Base-by-base conservation (phyloP, 2,888 invertebrate species). In the Apoderus coryli region DNA sequence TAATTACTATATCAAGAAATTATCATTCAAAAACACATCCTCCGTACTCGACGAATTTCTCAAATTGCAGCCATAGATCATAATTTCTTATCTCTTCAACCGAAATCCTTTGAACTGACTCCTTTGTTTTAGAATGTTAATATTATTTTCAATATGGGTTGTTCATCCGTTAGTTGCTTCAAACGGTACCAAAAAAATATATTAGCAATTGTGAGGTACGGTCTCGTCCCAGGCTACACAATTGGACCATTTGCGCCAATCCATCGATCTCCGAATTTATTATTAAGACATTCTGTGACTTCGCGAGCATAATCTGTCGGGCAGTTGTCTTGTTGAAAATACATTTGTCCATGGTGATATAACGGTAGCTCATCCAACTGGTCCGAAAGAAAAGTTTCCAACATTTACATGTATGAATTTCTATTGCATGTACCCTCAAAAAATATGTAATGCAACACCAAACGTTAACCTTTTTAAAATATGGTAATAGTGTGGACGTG, bases 51-150 rank as follows among this genome's bases (percentile, higher is more conserved):
- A 19, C 19, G 6, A 6, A 19, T 19, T 19, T 19, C 19, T 19
- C 19, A 19, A 19, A 19, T 19, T 19, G 19, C 19, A 6, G 6
- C n/a, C 19, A 7, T 7, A 19, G 19, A n/a, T 19, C 19, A 19
- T 19, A 19, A 19, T 19, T 19, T 19, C 19, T 19, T 19, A 19
- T 19, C 19, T 19, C 19, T n/a, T 19, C 19, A 19, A 19, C 7
- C 7, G 19, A 19, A 19, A 19, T 19, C 19, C 6, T 19, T 19
- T 19, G 19, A 7, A 19, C 19, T 19, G 19, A 19, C 19, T 19
- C 19, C 19, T 19, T n/a, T 19, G 19, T 19, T 19, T 19, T n/a
- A 19, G n/a, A 19, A 19, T 19, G n/a, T 19, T n/a, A 19, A 19
- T n/a, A 19, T 19, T 19, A 19, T 6, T 19, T 19, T 19, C 19